phyloP scores from a whole-genome alignment of 2,888 invertebrate genomes.

The Drosophila subsilvestris region DNA sequence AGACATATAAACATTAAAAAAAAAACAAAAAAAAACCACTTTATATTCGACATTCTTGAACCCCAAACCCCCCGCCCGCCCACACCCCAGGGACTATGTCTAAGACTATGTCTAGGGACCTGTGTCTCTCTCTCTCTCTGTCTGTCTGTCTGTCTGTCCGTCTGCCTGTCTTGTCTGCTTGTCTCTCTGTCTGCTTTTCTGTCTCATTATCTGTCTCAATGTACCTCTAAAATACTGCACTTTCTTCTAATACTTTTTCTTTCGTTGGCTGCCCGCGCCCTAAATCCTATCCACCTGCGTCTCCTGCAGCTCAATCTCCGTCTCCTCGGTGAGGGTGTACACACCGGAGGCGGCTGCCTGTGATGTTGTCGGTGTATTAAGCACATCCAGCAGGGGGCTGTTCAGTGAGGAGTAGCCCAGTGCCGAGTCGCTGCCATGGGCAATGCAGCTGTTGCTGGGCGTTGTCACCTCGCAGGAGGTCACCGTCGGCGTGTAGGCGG shows the following conservation, averaged over 20 bases:
- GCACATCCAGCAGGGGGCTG: slow-evolving; percentile 74
- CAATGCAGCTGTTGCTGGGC: slow-evolving; percentile 54
- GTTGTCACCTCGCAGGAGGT: slow-evolving; percentile 18
- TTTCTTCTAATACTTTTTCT: slow-evolving; percentile 8
- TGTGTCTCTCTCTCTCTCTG: neutral
- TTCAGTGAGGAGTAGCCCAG: slow-evolving; percentile 55
- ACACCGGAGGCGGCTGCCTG: slow-evolving; percentile 84
- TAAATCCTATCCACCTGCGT: slow-evolving; percentile 82
- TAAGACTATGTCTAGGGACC: slow-evolving; percentile 42
- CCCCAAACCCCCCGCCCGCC: neutral
- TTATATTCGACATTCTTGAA: slow-evolving; percentile 36
- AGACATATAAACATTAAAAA: slow-evolving; percentile 2
- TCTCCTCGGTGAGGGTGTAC: slow-evolving; percentile 86
- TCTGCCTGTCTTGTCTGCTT: slow-evolving; percentile 5
- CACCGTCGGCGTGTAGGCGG: slow-evolving; percentile 54
- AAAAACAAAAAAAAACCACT: slow-evolving; percentile 36
- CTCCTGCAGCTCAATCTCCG: slow-evolving; percentile 85
- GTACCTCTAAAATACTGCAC: slow-evolving; percentile 12
- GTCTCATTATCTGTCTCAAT: slow-evolving; percentile 6
- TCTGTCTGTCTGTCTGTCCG: slow-evolving; percentile 1
- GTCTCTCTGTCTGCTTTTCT: neutral
- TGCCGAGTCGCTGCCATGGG: slow-evolving; percentile 52
- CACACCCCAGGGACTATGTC: slow-evolving; percentile 53
- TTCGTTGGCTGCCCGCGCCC: neutral
- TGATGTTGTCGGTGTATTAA: slow-evolving; percentile 57